A percentile compares a stretch with the other conserved stretches of the same genome.
phyloP scores from a whole-genome alignment of 2,113 vertebrate species.

The Oceanites oceanicus region DNA sequence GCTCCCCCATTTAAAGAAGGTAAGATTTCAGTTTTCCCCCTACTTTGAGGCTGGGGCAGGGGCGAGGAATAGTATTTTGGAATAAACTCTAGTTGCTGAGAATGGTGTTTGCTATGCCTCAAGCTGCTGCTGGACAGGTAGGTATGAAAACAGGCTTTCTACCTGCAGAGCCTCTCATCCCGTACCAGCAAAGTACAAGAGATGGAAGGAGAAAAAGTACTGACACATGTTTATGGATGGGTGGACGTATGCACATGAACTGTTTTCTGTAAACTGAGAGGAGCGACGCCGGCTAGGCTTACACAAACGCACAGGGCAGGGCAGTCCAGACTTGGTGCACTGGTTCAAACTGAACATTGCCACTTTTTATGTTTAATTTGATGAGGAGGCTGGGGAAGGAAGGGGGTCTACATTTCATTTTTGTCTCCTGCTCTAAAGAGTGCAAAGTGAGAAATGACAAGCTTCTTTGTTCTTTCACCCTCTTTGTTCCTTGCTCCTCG shows the following conservation, averaged over 20 bases:
- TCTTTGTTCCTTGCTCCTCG: not conserved
- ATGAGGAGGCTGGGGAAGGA: not conserved
- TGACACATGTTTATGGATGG: not conserved
- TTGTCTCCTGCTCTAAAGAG: not conserved
- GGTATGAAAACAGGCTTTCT: not conserved
- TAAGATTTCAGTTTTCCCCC: not conserved
- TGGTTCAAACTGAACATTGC: not conserved
- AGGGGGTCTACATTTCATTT: not conserved
- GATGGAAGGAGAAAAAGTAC: not conserved
- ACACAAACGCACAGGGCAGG: not conserved
- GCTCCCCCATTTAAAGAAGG: not conserved
- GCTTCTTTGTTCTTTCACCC: not conserved
- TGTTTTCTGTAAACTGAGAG: not conserved
- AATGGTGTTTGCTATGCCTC: not conserved
- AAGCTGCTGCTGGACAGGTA: not conserved
- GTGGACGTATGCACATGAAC: not conserved
- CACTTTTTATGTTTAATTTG: not conserved
- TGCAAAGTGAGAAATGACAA: not conserved
- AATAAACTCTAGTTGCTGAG: not conserved
- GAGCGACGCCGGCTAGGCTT: accelerated
- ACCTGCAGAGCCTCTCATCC: not conserved
- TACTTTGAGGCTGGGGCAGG: not conserved
- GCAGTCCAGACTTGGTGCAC: not conserved
- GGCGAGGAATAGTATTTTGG: not conserved
- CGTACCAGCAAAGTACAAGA: not conserved